Base-by-base conservation (phyloP, 2,888 invertebrate genomes). In the Tridacna gigas region DNA sequence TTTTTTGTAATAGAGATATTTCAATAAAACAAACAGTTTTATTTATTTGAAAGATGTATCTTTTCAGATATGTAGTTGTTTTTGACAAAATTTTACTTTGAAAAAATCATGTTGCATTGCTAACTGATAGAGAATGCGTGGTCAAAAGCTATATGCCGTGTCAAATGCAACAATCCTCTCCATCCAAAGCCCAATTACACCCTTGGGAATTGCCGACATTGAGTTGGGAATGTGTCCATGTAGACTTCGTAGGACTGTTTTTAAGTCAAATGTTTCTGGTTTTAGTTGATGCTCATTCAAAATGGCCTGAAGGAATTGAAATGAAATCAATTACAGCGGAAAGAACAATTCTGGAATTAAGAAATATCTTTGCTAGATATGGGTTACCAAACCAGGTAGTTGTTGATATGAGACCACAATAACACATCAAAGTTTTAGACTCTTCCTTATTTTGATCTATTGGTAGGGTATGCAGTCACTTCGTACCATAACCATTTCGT, bases 271-370 rank as follows among this genome's bases (percentile, higher is more conserved):
- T 90, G 89, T 90, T 93, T 69, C 81, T 95, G 7, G 76, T 88
- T 0, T 37, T 84, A 3, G 84, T 84, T 11, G 88, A 90, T 71
- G 88, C 94, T n/a, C 92, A 66, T 83, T 94, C 94, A 0, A 95
- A 95, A 82, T 95, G 94, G 94, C 90, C 93, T 0, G 95, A 95
- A 66, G 20, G 22, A 13, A 20, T 66, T 20, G 66, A 13, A 11
- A 88, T 90, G 76, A n/a, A 56, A 9, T 67, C 80, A 12, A 84
- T 82, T 12, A 83, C 86, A 37, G 61, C 84, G 12, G 51, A 71
- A 48, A 60, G 56, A 26, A 87, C 83, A n/a, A 80, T 86, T 11
- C 26, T 83, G 15, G 51, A 22, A 26, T 60, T 87, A 28, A 48
- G 89, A 47, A 60, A 66, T 28, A 12, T 83, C n/a, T 89, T 88